Base-by-base conservation (phyloP, 2,797 vertebrate species). In the Craterocephalus amniculus region DNA sequence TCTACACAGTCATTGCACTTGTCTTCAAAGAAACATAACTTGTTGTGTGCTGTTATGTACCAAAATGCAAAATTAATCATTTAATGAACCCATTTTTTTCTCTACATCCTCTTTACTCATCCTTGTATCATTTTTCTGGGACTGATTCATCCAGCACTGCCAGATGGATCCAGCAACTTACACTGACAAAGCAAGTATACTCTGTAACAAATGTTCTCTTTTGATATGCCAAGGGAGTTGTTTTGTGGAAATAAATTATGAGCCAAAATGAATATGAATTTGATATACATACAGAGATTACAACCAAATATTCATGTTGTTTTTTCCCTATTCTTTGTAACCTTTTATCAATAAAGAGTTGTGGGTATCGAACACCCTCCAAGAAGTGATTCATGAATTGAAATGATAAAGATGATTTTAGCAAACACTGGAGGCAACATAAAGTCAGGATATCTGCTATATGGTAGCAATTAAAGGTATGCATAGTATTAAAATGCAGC, bases 131-230 rank as follows among this genome's bases (percentile, higher is more conserved):
- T 72, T 83, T 56, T 80, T 74, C 65, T 67, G 55, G 10, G 57
- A 56, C 43, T 49, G 31, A 7, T 43, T 85, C 78, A 78, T 69
- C 68, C 66, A 67, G 74, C 59, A 56, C 69, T 36, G 81, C 81
- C 87, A 90, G 88, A 89, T 88, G 85, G 88, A 86, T 80, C 72
- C 75, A 63, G 76, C 71, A 85, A 88, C 80, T 83, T 83, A 83
- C 83, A 70, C 83, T 73, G 70, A 89, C 83, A 87, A 89, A 88
- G 80, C 80, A 83, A 76, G 81, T 79, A 82, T 83, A 87, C 76
- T 85, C 81, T 85, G 83, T 84, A 86, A 85, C 87, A 91, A 87
- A 89, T 87, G 82, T 88, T 90, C 83, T 76, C 79, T 85, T 88
- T 66, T 79, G 78, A 87, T 79, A 76, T 84, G 83, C 88, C 87